These are phyloP conservation scores for Koerneria pararmatus DNA, from an alignment of 2,888 invertebrate species.

Conservation along the genomic window DNA sequence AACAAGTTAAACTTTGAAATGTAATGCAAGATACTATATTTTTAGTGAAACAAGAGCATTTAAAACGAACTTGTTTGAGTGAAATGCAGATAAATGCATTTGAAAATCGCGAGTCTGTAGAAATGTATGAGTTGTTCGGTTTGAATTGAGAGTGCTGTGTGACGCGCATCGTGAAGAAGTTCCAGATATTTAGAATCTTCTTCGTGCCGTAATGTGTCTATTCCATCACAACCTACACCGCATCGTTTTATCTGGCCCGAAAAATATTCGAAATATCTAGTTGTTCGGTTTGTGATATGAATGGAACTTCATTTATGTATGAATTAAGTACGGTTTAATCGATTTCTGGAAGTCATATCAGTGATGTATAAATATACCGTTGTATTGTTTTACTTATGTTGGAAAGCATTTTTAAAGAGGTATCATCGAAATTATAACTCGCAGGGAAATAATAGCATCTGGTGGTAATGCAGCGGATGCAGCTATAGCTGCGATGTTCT, in stretches of 20 bases:
- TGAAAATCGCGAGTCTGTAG: neutral
- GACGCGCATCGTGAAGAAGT: too few species aligned
- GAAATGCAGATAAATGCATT: neutral
- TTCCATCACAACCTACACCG: too few species aligned
- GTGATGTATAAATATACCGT: too few species aligned
- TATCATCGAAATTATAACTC: slow-evolving; percentile 31
- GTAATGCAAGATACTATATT: neutral
- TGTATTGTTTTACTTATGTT: neutral
- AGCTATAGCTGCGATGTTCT: slow-evolving; percentile 78
- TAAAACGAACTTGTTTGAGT: neutral
- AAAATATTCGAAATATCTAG: too few species aligned
- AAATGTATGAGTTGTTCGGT: too few species aligned
- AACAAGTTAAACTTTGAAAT: neutral
- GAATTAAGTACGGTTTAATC: neutral
- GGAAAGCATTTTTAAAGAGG: neutral
- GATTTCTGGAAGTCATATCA: too few species aligned
- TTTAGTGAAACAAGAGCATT: neutral
- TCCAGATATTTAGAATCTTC: too few species aligned
- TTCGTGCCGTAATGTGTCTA: too few species aligned
- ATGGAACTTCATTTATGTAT: neutral
- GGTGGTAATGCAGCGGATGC: slow-evolving; percentile 75
- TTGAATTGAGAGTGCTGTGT: too few species aligned
- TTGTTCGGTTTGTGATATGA: too few species aligned
- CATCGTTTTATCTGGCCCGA: too few species aligned
- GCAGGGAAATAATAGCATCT: slow-evolving; percentile 70